Evolutionary conservation across 1,140 invertebrate species (phyloP).

Genomic region (Ganaspis sp.): DNA sequence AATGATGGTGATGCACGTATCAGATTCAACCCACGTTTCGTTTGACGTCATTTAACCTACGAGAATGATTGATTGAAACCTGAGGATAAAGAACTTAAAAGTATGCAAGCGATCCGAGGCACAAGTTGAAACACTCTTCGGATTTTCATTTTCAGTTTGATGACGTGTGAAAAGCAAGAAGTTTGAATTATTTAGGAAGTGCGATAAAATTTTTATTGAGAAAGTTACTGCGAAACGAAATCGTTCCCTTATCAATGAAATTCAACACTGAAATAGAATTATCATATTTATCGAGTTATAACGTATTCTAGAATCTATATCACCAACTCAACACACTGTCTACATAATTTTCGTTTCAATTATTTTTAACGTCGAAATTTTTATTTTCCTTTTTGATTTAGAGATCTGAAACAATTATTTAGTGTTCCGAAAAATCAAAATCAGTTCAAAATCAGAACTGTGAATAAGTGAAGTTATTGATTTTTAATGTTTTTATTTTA

Average conservation of each 20-base stretch:
- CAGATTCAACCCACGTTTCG: constrained; percentile 12
- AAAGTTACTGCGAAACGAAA: background rate
- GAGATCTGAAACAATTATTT: too few species aligned
- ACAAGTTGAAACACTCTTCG: background rate
- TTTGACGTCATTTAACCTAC: constrained; percentile 2
- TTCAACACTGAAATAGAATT: background rate
- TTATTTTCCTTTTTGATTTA: too few species aligned
- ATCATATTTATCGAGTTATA: background rate
- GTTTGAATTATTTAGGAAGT: background rate
- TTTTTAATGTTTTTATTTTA: too few species aligned
- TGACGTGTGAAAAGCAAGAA: background rate
- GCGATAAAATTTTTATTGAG: constrained; percentile 5
- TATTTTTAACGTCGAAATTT: too few species aligned
- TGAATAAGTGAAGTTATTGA: too few species aligned
- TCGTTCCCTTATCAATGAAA: constrained; percentile 1
- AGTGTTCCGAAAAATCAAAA: too few species aligned
- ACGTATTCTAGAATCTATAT: background rate
- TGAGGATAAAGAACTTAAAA: background rate
- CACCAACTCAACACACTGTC: background rate
- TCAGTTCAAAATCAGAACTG: too few species aligned
- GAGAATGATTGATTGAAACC: constrained; percentile 10
- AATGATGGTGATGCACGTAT: background rate
- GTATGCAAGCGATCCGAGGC: background rate
- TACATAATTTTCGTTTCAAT: background rate
- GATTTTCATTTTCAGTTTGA: background rate